Evolutionary conservation across 2,797 vertebrate genomes (phyloP), one percentile per base, ranked within the genome.

Genomic region (Kryptopterus vitreolus): DNA sequence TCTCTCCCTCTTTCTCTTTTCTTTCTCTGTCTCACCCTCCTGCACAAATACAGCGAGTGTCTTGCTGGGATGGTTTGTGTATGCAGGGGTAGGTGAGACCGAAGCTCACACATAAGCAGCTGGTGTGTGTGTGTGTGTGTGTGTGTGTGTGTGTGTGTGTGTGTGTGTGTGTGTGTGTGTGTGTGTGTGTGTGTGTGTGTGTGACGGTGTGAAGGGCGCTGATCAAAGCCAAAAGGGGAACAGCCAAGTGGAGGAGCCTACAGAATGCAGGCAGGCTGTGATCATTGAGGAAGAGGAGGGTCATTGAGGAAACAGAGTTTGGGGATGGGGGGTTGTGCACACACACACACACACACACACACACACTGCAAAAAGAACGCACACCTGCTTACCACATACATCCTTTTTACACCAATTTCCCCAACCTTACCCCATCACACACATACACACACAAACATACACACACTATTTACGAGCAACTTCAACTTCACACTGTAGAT

Each of bases 81-180:
- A 91, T 90, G 93, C 92, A 58, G 66, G 53, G 59, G 89, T 91
- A 92, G 91, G 89, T 93, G 91, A 92, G 90, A 89, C 90, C 91
- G 90, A 91, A 92, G 90, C 92, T 89, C 93, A 91, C 93, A 89
- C 91, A 92, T 84, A 91, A 90, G 90, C 89, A 89, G 88, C 92
- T 89, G 91, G 89, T 58, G 65, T 66, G 76, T 77, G 62, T 77
- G 76, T 55, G 50, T 69, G 65, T 78, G 53, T 78, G 77, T 78
- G 77, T 73, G 82, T 59, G 50, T 57, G 63, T 75, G 72, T 75
- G 72, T 61, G 55, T 18, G 55, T 18, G 33, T 24, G 71, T 24
- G 55, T 48, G 46, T 70, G 69, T 38, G 48, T 26, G 63, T 24
- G 58, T 20, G 57, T 20, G 57, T 46, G 35, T 48, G 72, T 35